These are phyloP conservation scores for Eristalis pertinax DNA, from an alignment of 2,888 invertebrate species.

Conservation along the genomic window DNA sequence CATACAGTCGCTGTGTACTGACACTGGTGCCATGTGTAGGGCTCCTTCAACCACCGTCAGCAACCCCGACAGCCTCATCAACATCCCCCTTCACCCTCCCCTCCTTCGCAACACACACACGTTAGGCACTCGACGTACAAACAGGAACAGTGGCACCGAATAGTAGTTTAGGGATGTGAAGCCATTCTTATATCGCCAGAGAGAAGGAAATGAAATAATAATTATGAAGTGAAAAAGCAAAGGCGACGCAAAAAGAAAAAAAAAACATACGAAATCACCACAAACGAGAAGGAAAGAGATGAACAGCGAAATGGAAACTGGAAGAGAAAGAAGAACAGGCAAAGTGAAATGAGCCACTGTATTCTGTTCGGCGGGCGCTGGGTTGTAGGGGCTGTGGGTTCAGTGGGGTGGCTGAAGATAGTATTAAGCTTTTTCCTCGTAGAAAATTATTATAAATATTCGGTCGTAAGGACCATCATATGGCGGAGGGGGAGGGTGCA, in stretches of 20 bases:
- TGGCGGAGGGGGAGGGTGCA: background rate
- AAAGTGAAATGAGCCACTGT: conserved; percentile 43
- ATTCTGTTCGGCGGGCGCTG: background rate
- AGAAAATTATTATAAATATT: conserved; percentile 65
- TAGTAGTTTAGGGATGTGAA: conserved; percentile 58
- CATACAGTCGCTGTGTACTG: conserved; percentile 32
- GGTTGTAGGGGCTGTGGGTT: background rate
- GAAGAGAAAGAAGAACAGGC: conserved; percentile 31
- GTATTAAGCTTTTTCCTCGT: conserved; percentile 56
- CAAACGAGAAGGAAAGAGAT: background rate
- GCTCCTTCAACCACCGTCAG: conserved; percentile 23
- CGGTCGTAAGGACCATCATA: conserved; percentile 37
- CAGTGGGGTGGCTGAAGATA: conserved; percentile 29
- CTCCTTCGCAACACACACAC: background rate
- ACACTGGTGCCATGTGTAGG: conserved; percentile 42
- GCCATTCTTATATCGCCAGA: conserved; percentile 48
- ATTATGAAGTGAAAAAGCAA: conserved; percentile 56
- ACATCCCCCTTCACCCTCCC: no score
- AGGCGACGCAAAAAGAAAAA: conserved; percentile 29
- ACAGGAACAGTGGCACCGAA: conserved; percentile 67
- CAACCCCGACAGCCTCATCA: background rate
- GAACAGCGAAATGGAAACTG: background rate
- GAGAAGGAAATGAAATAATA: conserved; percentile 70
- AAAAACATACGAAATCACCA: background rate
- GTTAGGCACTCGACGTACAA: conserved; percentile 8